These are phyloP conservation scores for Sprattus sprattus DNA, from an alignment of 2,113 vertebrate species.

Conservation along the genomic window DNA sequence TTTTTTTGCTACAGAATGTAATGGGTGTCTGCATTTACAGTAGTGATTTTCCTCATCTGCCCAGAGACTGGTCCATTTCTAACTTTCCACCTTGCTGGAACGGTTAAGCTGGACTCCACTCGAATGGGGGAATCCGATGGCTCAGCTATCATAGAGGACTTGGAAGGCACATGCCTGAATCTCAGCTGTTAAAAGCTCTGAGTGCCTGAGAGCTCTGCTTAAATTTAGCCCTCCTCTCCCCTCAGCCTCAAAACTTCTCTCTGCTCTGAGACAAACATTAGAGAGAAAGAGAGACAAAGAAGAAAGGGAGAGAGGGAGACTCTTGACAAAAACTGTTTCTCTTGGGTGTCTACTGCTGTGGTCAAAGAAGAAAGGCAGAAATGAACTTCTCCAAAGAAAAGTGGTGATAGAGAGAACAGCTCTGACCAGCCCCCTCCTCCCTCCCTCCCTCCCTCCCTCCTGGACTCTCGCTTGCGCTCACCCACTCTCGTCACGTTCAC, in stretches of 20 bases:
- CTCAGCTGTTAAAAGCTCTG: slow-evolving; percentile 87
- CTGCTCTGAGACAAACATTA: slow-evolving; percentile 57
- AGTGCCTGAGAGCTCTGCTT: slow-evolving; percentile 85
- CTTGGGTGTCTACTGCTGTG: background rate
- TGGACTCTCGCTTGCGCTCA: slow-evolving; percentile 29
- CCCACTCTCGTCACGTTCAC: slow-evolving; percentile 64
- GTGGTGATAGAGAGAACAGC: slow-evolving; percentile 57
- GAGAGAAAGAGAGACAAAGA: slow-evolving; percentile 22
- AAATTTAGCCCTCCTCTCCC: slow-evolving; percentile 80
- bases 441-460: slow-evolving; percentile 58
- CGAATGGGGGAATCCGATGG: slow-evolving; percentile 61
- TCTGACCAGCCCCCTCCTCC: slow-evolving; percentile 67
- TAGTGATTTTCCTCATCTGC: slow-evolving; percentile 64
- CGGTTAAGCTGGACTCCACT: slow-evolving; percentile 31
- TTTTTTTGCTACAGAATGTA: background rate
- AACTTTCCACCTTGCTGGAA: slow-evolving; percentile 29
- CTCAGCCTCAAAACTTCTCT: slow-evolving; percentile 63
- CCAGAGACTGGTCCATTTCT: slow-evolving; percentile 31
- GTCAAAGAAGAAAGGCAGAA: background rate
- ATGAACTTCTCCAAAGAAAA: slow-evolving; percentile 72
- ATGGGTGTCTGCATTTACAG: background rate
- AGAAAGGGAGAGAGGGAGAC: background rate
- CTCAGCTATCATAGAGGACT: slow-evolving; percentile 82
- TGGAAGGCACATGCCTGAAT: slow-evolving; percentile 77
- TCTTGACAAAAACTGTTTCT: background rate